Percentiles rank a stretch among this genome's conserved stretches.
These are phyloP conservation scores for Mercenaria mercenaria DNA, from an alignment of 1,140 invertebrate genomes.

Conservation along the genomic window DNA sequence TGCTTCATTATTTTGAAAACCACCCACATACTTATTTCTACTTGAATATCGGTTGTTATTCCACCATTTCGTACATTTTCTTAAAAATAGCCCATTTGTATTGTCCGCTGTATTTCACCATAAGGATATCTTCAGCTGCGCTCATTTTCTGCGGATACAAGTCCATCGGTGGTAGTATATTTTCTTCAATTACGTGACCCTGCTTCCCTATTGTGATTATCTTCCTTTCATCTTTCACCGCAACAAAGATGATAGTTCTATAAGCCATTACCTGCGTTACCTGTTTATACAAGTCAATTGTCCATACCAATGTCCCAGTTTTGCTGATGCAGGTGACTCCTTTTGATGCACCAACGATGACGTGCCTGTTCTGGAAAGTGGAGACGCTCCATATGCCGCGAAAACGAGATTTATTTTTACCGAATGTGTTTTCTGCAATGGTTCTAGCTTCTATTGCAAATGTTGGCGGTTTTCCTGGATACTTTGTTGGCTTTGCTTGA, in stretches of 20 bases:
- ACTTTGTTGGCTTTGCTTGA: conserved; percentile 34
- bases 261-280: conserved; percentile 14
- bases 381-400: conserved; percentile 35
- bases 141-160: conserved; percentile 38
- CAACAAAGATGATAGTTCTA: conserved; percentile 21
- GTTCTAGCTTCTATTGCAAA: neutral
- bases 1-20: no score
- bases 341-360: conserved; percentile 34
- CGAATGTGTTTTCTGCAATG: conserved; percentile 39
- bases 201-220: conserved; percentile 52
- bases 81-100: conserved; percentile 49
- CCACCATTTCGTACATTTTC: conserved; percentile 47
- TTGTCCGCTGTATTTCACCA: conserved; percentile 42
- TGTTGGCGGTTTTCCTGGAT: conserved; percentile 47
- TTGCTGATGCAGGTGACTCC: conserved; percentile 55
- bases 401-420: conserved; percentile 21
- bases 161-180: conserved; percentile 47
- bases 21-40: no score
- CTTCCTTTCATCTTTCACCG: conserved; percentile 40
- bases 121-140: neutral
- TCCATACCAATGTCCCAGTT: conserved; percentile 53
- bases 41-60: neutral
- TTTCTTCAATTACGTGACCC: conserved; percentile 57
- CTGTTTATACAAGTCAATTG: neutral
- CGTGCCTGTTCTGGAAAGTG: conserved; percentile 20